phyloP scores from a whole-genome alignment of 2,888 invertebrate species.

The Drosophila melanocephala region DNA sequence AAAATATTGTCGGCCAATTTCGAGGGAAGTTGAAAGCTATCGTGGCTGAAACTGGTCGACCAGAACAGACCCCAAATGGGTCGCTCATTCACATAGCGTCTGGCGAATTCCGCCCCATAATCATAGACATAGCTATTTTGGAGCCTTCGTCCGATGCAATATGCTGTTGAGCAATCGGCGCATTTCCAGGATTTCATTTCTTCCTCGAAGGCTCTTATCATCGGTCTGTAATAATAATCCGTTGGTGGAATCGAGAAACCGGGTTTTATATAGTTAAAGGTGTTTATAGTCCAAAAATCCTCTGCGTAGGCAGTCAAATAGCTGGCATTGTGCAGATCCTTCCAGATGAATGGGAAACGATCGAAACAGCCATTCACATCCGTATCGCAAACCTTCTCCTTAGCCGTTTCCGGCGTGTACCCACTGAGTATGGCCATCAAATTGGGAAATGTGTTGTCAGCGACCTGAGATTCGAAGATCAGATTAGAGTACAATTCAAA shows the following conservation, averaged over 20 bases:
- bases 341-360: constrained; percentile 91
- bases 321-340: constrained; percentile 88
- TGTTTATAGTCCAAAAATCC: constrained; percentile 87
- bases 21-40: constrained; percentile 88
- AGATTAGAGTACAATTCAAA: background rate
- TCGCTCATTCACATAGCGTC: constrained; percentile 86
- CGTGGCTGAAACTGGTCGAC: constrained; percentile 91
- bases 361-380: constrained; percentile 87
- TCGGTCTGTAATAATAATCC: constrained; percentile 91
- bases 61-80: constrained; percentile 91
- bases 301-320: constrained; percentile 92
- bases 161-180: constrained; percentile 74
- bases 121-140: constrained; percentile 89
- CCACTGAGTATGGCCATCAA: constrained; percentile 92
- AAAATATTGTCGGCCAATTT: constrained; percentile 88
- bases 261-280: constrained; percentile 88
- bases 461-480: constrained; percentile 86
- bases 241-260: constrained; percentile 91
- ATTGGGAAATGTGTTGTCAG: constrained; percentile 95
- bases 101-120: constrained; percentile 88
- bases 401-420: constrained; percentile 85
- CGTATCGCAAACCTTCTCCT: constrained; percentile 85
- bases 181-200: constrained; percentile 66
- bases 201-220: constrained; percentile 88
- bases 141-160: constrained; percentile 87